Conservation (phyloP, 2,888 invertebrate species). For the Argyra leucocephala region DNA sequence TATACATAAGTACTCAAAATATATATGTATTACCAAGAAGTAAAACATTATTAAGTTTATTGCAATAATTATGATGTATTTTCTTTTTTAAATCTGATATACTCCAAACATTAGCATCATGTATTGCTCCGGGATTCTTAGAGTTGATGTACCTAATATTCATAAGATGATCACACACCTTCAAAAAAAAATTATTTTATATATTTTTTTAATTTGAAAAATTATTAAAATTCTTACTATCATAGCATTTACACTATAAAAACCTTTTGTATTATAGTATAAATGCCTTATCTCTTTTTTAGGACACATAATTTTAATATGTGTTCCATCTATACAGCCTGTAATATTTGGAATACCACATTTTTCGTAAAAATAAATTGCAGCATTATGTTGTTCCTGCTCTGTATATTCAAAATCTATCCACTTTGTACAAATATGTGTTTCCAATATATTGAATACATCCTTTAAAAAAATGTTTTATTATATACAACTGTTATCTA, state of each 20-base stretch:
- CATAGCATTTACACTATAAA: background rate
- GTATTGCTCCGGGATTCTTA: too few species aligned
- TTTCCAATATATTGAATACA: background rate
- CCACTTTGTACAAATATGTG: background rate
- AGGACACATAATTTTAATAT: background rate
- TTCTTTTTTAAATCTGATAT: too few species aligned
- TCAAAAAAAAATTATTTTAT: too few species aligned
- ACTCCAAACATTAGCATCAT: too few species aligned
- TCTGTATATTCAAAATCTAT: background rate
- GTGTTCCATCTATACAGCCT: background rate
- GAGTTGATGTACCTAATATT: too few species aligned
- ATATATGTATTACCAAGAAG: too few species aligned
- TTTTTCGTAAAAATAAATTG: background rate
- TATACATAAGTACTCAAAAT: too few species aligned
- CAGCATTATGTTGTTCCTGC: too few species aligned
- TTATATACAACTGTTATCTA: background rate
- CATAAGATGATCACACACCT: too few species aligned
- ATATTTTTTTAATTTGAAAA: too few species aligned
- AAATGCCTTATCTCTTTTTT: background rate
- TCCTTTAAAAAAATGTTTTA: background rate
- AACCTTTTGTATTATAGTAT: background rate
- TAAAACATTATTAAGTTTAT: too few species aligned
- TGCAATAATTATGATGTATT: too few species aligned
- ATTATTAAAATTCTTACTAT: background rate
- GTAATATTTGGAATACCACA: background rate